Evolutionary conservation across 2,797 vertebrate genomes (phyloP), one percentile per base, ranked within the genome.

Genomic region (Anisognathus igniventris): DNA sequence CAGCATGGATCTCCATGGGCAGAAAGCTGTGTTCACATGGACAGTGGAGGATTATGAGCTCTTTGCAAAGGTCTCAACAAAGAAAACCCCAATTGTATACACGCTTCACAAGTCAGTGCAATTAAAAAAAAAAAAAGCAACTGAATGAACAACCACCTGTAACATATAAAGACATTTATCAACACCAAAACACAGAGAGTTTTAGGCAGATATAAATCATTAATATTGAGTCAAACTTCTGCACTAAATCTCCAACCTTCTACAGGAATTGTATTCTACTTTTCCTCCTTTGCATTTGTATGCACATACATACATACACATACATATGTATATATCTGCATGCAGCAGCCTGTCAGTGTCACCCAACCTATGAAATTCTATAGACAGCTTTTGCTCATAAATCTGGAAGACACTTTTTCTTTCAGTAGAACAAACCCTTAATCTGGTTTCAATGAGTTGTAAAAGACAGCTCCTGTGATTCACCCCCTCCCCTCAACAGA

Each of bases 401-500:
- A 65, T 65, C 92, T 90, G 84, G 72, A 91, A 94, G 91, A 78
- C 67, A 73, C 73, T 88, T 94, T 92, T 96, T 91, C 89, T 92
- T 92, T 93, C 86, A 92, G 81, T 4, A 94, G 73, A 86, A 89
- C 77, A 92, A 94, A 78, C 45, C 64, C 86, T 86, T 92, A 90
- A 95, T 95, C 89, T 88, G 70, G 64, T 89, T 94, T 94, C 85
- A 92, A 96, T 95, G 86, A 95, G 88, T 67, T 89, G 86, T 70
- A 91, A 95, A 96, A 94, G 90, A 89, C 88, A 90, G 88, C 91
- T 74, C 83, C 93, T 90, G 64, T 91, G 94, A 96, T 96, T 96
- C 95, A 73, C 75, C 85, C 92, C 96, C 90, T 85, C 88, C 85
- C 94, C 68, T 93, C 85, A 94, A 93, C 96, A 96, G 95, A 96